Conservation (phyloP, 1,140 invertebrate genomes). For the Drosophila oshimai region DNA sequence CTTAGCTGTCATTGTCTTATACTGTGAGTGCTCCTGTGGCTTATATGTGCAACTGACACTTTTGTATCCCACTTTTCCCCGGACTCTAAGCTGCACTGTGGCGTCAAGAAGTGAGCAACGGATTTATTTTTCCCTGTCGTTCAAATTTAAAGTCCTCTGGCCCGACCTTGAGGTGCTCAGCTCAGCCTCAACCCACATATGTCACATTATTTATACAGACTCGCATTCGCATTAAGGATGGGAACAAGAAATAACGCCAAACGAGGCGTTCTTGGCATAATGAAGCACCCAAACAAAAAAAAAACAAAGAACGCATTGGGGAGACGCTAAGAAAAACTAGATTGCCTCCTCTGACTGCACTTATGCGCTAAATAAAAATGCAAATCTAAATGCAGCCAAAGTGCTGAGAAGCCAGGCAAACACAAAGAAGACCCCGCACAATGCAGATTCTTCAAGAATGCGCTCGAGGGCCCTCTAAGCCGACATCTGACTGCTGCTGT, state of each 20-base stretch:
- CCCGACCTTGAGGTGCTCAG: slow-evolving; percentile 26
- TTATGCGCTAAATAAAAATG: slow-evolving; percentile 79
- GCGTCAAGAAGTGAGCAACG: neutral
- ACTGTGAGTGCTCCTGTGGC: neutral
- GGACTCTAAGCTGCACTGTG: neutral
- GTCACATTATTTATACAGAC: slow-evolving; percentile 2
- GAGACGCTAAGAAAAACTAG: slow-evolving; percentile 16
- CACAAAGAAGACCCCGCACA: slow-evolving; percentile 41
- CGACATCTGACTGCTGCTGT: slow-evolving; percentile 28
- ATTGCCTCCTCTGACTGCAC: slow-evolving; percentile 51
- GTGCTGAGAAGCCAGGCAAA: slow-evolving; percentile 16
- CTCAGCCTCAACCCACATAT: slow-evolving; percentile 34
- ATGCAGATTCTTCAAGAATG: slow-evolving; percentile 28
- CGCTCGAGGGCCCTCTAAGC: slow-evolving; percentile 35
- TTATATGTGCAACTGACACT: slow-evolving; percentile 21
- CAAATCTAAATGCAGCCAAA: slow-evolving; percentile 77
- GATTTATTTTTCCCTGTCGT: neutral
- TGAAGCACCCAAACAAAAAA: slow-evolving; percentile 9
- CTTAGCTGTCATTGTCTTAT: slow-evolving; percentile 27
- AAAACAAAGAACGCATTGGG: slow-evolving; percentile 2
- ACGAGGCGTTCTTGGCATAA: slow-evolving; percentile 36
- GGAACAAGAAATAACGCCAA: slow-evolving; percentile 31
- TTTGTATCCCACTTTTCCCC: neutral
- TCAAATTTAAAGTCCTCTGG: slow-evolving; percentile 21
- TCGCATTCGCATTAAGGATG: neutral